Base-by-base conservation (phyloP, 64 coral and sea anemone genomes). In the Dendrophyllia cribrosa region DNA sequence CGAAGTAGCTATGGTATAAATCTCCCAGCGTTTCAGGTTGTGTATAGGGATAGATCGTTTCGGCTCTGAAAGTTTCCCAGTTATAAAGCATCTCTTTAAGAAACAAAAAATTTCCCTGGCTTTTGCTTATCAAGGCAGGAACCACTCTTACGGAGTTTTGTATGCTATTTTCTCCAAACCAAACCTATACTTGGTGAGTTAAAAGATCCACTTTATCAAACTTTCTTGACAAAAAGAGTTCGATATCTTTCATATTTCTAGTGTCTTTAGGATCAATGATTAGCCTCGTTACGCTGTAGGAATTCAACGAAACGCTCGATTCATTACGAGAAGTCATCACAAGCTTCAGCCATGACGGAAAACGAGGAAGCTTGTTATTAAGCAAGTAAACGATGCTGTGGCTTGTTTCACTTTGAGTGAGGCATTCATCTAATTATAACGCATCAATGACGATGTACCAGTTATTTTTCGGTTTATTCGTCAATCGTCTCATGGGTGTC, bases 81-180 rank as follows among this genome's bases (percentile, higher is more conserved):
- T 96, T 82, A 63, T 89, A 21, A 45, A 96, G 53, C 77, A 96
- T 78, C n/a, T 87, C 88, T 45, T 92, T 96, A 17, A 96, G 79
- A 52, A 87, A 93, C 7, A 96, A 65, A 22, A 96, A 96, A 63
- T 96, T 96, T 16, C 90, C 95, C 69, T 96, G 89, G 73, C 95
- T 89, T 43, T 92, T 87, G 17, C 81, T 48, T 3, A 96, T 58
- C n/a, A 96, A 70, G 3, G 13, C 13, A 55, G 67, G 12, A 51
- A 80, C 82, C 26, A 83, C 25, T 25, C 61, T 79, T 7, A n/a
- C 48, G 0, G n/a, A 63, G 16, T 82, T 62, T 82, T 82, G 34
- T 63, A 82, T n/a, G 17, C 58, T 48, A 22, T 17, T n/a, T 14
- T 55, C n/a, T 43, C 66, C 75, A 81, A 94, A 51, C 44, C 56